Evolutionary conservation across 1,140 invertebrate genomes (phyloP), one percentile per base, ranked within the genome.

Genomic region (Orussus abietinus): DNA sequence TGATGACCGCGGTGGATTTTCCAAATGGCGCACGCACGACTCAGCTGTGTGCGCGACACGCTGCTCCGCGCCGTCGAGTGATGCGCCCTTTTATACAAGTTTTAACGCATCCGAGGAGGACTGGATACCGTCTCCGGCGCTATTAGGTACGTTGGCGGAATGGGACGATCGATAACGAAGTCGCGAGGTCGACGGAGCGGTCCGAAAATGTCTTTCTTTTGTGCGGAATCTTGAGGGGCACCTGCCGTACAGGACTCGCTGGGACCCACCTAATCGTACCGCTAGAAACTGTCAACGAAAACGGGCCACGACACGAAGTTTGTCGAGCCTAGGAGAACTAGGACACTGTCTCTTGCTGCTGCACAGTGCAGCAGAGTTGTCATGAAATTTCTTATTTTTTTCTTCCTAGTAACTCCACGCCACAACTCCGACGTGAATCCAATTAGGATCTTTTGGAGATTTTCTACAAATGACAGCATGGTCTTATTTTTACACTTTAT

Each of bases 11-110:
- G 45, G 59, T 62, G 43, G 45, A 47, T 62, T 55, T 53, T 53
- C 47, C 48, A 45, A 67, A 67, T 67, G 64, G 62, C 62, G 61
- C 62, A 64, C 47, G 43, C 59, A 63, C 59, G 49, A 58, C 63
- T 66, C 62, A 66, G 65, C 62, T 63, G 62, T 61, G 45, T 45
- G 38, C 47, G 48, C 38, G 30, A 44, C 49, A 35, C 38, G 51
- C 40, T 44, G 49, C 28, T 42, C 43, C 47, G 37, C 46, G 49
- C 43, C 45, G 42, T 43, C 31, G 28, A 45, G 51, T 51, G 52
- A 65, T 63, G 61, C 45, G 51, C n/a, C n/a, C n/a, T 50, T 57
- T 59, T 53, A 47, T 42, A 45, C 49, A 51, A 42, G 42, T 60
- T 59, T 55, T 59, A 53, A 53, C 42, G 25, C 30, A 54, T 47